Evolutionary conservation across 2,113 vertebrate species (phyloP), one percentile per base, ranked within the genome.

Genomic region (Hymenochirus boettgeri): DNA sequence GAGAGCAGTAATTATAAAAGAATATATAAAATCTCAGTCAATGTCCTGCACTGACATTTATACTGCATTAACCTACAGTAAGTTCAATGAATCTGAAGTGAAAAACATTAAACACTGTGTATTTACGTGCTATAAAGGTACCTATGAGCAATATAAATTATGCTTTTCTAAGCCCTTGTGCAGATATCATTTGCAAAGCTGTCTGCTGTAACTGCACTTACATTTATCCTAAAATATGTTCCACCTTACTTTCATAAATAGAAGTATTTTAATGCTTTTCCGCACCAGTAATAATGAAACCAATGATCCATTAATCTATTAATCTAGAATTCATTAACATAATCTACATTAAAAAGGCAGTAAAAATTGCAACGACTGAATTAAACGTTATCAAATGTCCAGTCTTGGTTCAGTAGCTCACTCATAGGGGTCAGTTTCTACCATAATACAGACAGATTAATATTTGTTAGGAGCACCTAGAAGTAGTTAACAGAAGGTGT

Each of bases 321-420:
- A 42, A 58, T 58, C 23, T 58, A 37, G 3, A 58, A 42, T 9
- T 58, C 21, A 58, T 58, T 58, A 58, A 23, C 56, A 58, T 58
- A 42, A 58, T 42, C 33, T 58, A 58, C 35, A 58, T 58, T 42
- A 45, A 42, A 58, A 24, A 12, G 21, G 26, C 56, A 42, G 37
- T 45, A 58, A 18, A 42, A 15, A 37, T 58, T 22, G 10, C 35
- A 15, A 8, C 23, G 7, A 45, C 21, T 42, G 56, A 25, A 58
- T 39, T 25, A 9, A 23, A 18, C 35, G 8, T 7, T 13, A 57
- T 19, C 21, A 39, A 24, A 57, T 39, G 56, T 57, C 56, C 54
- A 33, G 12, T 6, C 45, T 21, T 45, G 56, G 56, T 42, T 58
- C 56, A 58, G 21, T 42, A n/a, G 22, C 23, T 58, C 56, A 39